Conservation (phyloP, 1,140 invertebrate genomes). For the Cotesia glomerata region DNA sequence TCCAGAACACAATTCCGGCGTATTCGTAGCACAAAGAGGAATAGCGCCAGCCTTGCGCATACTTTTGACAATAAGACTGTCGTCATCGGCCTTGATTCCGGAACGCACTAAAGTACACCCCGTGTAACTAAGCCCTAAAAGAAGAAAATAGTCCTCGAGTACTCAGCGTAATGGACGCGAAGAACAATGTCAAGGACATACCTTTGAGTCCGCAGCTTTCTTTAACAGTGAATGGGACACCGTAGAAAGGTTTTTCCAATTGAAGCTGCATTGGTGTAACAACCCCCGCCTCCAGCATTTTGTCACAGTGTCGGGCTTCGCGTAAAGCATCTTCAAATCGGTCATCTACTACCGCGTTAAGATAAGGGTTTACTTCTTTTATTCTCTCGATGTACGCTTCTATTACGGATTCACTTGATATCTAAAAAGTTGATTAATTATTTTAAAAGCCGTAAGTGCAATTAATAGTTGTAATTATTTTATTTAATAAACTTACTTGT, state of each 20-base stretch:
- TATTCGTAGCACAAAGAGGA: constrained; percentile 78
- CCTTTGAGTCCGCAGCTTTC: constrained; percentile 74
- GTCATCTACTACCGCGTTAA: constrained; percentile 80
- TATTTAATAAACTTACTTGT: constrained; percentile 50
- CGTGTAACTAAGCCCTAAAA: constrained; percentile 69
- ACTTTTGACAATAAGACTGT: constrained; percentile 68
- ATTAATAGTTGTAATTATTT: not conserved
- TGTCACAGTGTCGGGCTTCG: constrained; percentile 72
- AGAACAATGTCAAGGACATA: constrained; percentile 40
- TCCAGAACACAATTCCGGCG: constrained; percentile 78
- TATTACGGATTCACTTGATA: constrained; percentile 70
- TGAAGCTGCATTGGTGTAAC: constrained; percentile 53
- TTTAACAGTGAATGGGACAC: constrained; percentile 81
- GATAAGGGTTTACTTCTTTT: constrained; percentile 71
- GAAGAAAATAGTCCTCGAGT: not conserved
- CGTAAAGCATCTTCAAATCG: constrained; percentile 71
- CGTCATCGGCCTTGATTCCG: constrained; percentile 65
- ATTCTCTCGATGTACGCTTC: constrained; percentile 72
- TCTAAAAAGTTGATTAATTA: constrained; percentile 48
- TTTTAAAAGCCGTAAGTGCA: not conserved
- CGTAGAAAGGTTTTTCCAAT: constrained; percentile 71
- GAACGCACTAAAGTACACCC: constrained; percentile 69
- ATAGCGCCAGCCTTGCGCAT: constrained; percentile 78
- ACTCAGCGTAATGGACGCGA: not conserved
- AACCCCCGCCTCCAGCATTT: constrained; percentile 55